phyloP scores from a whole-genome alignment of 2,888 invertebrate species.

The Poecilobothrus nobilitatus region DNA sequence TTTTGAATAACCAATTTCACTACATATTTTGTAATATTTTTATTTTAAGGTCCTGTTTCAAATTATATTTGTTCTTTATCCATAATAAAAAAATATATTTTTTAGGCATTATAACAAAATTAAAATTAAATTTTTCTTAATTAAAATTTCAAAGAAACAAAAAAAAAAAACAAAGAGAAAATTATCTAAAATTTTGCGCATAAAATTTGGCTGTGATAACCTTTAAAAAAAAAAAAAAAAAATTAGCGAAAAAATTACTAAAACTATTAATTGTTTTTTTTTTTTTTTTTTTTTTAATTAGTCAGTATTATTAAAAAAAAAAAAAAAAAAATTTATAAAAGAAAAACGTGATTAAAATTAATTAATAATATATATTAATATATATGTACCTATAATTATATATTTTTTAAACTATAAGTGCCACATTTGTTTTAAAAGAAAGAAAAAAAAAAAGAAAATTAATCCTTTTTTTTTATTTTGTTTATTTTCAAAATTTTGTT shows the following conservation, averaged over 20 bases:
- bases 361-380: not conserved
- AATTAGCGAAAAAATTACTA: slow-evolving; percentile 23
- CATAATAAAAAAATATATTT: too few relatives aligned
- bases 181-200: not conserved
- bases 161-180: too few relatives aligned
- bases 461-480: too few relatives aligned
- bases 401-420: slow-evolving; percentile 34
- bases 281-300: slow-evolving; percentile 15
- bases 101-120: not conserved
- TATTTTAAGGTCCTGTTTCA: too few relatives aligned
- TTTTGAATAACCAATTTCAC: too few relatives aligned
- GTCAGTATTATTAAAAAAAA: slow-evolving; percentile 22
- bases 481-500: too few relatives aligned
- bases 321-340: slow-evolving; percentile 35
- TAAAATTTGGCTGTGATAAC: slow-evolving; percentile 45
- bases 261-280: slow-evolving; percentile 22
- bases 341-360: slow-evolving; percentile 9
- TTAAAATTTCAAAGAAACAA: too few relatives aligned
- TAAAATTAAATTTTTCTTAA: not conserved
- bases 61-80: too few relatives aligned
- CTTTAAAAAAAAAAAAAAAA: slow-evolving; percentile 32
- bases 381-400: slow-evolving; percentile 29
- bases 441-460: slow-evolving; percentile 23
- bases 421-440: slow-evolving; percentile 18
- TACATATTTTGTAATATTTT: too few relatives aligned